These are phyloP conservation scores for Thera obeliscata DNA, from an alignment of 2,888 invertebrate species.

Conservation along the genomic window DNA sequence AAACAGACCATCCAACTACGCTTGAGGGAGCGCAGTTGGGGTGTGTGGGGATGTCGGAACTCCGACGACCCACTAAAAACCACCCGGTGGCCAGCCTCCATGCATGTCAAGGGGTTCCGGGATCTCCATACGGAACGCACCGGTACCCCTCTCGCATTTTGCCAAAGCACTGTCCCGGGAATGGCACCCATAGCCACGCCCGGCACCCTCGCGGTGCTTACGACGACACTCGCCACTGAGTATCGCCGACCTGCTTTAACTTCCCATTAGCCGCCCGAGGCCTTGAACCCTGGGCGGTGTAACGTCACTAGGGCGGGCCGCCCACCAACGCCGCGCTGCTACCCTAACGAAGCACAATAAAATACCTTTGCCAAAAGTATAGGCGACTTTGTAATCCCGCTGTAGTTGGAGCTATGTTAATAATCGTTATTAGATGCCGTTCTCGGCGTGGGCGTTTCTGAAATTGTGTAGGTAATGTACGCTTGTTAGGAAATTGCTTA, in stretches of 20 bases:
- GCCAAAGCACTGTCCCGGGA: too few relatives aligned
- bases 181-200: too few relatives aligned
- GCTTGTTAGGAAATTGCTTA: conserved; percentile 15
- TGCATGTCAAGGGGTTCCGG: too few relatives aligned
- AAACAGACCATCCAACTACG: too few relatives aligned
- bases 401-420: conserved; percentile 5
- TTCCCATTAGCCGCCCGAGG: conserved; percentile 8
- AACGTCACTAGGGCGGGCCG: conserved; percentile 21
- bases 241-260: conserved; percentile 9
- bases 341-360: conserved; percentile 9
- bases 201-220: too few relatives aligned
- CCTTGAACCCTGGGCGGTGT: conserved; percentile 22
- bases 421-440: conserved; percentile 1
- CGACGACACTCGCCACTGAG: too few relatives aligned
- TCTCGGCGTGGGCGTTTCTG: conserved; percentile 13
- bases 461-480: conserved; percentile 13
- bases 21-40: too few relatives aligned
- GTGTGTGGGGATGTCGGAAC: too few relatives aligned
- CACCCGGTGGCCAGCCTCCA: too few relatives aligned
- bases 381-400: conserved; percentile 1
- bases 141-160: too few relatives aligned
- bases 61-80: too few relatives aligned
- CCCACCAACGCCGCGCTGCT: background rate
- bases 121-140: too few relatives aligned
- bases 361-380: conserved; percentile 4